phyloP scores from a whole-genome alignment of 2,888 invertebrate species.

The Ornithoptera alexandrae region DNA sequence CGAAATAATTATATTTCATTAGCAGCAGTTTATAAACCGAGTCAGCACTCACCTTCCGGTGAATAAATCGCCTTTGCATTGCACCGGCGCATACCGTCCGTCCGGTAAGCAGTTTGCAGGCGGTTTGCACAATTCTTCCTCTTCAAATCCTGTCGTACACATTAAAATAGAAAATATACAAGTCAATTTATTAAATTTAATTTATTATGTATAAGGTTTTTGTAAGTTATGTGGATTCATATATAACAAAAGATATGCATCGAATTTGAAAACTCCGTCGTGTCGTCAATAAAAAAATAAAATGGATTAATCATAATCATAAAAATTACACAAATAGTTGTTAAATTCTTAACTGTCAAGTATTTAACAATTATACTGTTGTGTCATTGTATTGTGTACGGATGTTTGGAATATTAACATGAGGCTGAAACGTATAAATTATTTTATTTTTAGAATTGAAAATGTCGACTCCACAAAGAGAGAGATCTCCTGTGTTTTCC shows the following conservation, averaged over 20 bases:
- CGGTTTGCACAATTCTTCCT: conserved; percentile 44
- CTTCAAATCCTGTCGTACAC: conserved; percentile 13
- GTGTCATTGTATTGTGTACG: no score
- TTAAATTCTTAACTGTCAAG: no score
- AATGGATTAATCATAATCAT: no score
- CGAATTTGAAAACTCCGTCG: no score
- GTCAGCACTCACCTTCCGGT: conserved; percentile 75
- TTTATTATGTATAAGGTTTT: no score
- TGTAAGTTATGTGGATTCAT: no score
- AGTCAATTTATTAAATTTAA: no score
- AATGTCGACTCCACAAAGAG: conserved; percentile 27
- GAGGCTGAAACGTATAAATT: conserved; percentile 7
- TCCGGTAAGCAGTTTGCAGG: conserved; percentile 75
- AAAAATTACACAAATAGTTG: no score
- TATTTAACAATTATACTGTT: no score
- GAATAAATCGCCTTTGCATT: conserved; percentile 83
- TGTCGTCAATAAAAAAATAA: no score
- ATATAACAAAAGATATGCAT: no score
- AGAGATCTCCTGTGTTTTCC: conserved; percentile 23
- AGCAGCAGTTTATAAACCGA: conserved; percentile 32
- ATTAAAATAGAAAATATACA: background rate
- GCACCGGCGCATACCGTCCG: conserved; percentile 81
- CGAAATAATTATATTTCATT: conserved; percentile 14
- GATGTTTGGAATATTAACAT: no score
- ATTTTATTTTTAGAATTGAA: conserved; percentile 23